These are phyloP conservation scores for Notiomystis cincta DNA, from an alignment of 2,113 vertebrate genomes.

Conservation along the genomic window DNA sequence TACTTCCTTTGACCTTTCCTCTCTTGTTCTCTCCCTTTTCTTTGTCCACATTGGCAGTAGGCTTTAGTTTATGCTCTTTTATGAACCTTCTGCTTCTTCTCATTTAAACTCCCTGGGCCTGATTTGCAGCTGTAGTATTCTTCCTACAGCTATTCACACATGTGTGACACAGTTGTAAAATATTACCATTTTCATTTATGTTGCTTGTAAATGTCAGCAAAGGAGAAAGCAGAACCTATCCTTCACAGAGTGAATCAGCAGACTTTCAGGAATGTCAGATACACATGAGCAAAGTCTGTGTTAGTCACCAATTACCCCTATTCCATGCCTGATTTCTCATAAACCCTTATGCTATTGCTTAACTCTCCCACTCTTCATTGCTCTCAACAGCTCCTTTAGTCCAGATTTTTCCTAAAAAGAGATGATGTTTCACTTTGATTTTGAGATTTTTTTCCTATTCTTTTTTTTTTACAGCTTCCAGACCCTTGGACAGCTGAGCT, in stretches of 20 bases:
- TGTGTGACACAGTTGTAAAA: conserved; percentile 52
- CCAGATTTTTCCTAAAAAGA: not conserved
- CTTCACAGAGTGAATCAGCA: conserved; percentile 21
- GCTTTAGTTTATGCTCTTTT: conserved; percentile 1
- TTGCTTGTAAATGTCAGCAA: conserved; percentile 46
- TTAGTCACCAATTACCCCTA: not conserved
- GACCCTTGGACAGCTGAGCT: not conserved
- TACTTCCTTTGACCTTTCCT: conserved; percentile 41
- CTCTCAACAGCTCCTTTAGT: not conserved
- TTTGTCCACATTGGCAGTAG: not conserved
- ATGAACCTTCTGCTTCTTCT: conserved; percentile 39
- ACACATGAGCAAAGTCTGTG: not conserved
- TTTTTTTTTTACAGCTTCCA: not conserved
- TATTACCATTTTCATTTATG: conserved; percentile 22
- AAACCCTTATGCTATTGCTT: not conserved
- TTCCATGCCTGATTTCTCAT: not conserved
- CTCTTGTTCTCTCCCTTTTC: not conserved
- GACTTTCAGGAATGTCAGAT: not conserved
- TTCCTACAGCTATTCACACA: conserved; percentile 7
- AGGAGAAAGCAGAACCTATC: conserved; percentile 34
- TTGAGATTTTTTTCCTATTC: not conserved
- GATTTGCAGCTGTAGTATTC: conserved; percentile 26
- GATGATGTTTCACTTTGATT: not conserved
- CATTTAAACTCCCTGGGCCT: conserved; percentile 1
- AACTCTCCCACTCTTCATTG: not conserved